Percentiles rank a stretch among this genome's conserved stretches.
Conservation (phyloP, 2,797 vertebrate genomes). For the Sebastes miniatus region DNA sequence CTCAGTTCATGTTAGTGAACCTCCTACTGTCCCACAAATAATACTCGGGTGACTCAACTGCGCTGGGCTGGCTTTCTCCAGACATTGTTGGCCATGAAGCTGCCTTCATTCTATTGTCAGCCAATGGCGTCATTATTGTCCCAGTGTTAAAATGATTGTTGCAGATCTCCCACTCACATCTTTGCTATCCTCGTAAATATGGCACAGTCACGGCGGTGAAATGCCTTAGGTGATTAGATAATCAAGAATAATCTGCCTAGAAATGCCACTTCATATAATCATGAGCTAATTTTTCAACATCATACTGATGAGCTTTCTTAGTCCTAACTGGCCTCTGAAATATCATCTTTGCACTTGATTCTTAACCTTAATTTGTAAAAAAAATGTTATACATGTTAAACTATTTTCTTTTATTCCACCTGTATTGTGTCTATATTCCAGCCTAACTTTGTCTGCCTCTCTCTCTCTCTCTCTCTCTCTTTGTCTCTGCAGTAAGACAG, state of each 20-base stretch:
- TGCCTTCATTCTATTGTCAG: neutral
- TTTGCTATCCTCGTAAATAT: neutral
- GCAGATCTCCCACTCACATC: neutral
- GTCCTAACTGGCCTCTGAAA: neutral
- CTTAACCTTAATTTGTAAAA: neutral
- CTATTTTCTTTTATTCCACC: neutral
- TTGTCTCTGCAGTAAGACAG: slow-evolving; percentile 92
- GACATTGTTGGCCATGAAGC: neutral
- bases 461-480: neutral
- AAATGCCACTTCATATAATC: neutral
- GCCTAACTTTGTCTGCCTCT: slow-evolving; percentile 40
- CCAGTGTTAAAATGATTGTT: neutral
- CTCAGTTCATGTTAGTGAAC: slow-evolving; percentile 9
- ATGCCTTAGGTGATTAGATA: neutral
- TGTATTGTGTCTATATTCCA: slow-evolving; percentile 25
- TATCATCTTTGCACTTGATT: neutral
- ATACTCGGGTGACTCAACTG: slow-evolving; percentile 14
- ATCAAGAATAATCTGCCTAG: neutral
- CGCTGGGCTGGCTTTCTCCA: neutral
- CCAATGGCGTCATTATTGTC: neutral
- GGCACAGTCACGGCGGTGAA: neutral
- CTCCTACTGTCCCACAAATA: slow-evolving; percentile 24
- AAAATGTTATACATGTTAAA: neutral
- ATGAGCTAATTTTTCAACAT: neutral
- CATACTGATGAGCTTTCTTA: neutral